Evolutionary conservation across 2,797 vertebrate species (phyloP), one percentile per base, ranked within the genome.

Genomic region (Coregonus sp.): DNA sequence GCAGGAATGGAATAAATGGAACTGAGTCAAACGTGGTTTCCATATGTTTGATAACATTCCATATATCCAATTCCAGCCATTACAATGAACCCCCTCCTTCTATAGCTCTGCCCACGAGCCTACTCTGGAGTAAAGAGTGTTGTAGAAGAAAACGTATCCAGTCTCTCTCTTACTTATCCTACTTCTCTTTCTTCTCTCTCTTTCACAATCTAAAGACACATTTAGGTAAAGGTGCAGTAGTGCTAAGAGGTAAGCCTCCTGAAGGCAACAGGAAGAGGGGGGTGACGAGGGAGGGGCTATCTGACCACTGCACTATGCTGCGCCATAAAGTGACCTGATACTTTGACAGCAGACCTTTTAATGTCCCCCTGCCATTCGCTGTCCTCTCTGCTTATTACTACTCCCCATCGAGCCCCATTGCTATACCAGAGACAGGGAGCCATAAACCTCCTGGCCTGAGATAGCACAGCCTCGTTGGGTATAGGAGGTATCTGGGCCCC

Each of bases 381-480:
- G 74, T 70, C 67, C 59, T 75, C 31, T 72, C 15, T 61, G 79
- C 78, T 71, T 78, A 81, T 77, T 35, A 72, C 74, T 75, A 15
- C 81, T 75, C 47, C 16, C 68, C 70, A 79, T 2, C 12, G 50
- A 77, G 73, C 29, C 31, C 56, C 5, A 11, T 65, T 73, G 29
- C 78, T 31, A 80, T 73, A 14, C 47, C 69, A 76, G 29, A 77
- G 52, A 78, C 59, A 29, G 70, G n/a, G 50, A 15, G 47, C 59
- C 15, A 52, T 80, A 85, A 83, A 86, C 82, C 66, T 31, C 70
- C 76, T 82, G 78, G 74, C 77, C 73, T 2, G 1, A 67, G 56
- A 81, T 81, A 77, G 85, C 79, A 83, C 69, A 65, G 74, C 78
- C 84, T 85, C 35, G 40, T 78, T 78, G 80, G 79, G 74, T 79